These are phyloP conservation scores for Mythimna albipuncta DNA, from an alignment of 2,888 invertebrate species.

Conservation along the genomic window DNA sequence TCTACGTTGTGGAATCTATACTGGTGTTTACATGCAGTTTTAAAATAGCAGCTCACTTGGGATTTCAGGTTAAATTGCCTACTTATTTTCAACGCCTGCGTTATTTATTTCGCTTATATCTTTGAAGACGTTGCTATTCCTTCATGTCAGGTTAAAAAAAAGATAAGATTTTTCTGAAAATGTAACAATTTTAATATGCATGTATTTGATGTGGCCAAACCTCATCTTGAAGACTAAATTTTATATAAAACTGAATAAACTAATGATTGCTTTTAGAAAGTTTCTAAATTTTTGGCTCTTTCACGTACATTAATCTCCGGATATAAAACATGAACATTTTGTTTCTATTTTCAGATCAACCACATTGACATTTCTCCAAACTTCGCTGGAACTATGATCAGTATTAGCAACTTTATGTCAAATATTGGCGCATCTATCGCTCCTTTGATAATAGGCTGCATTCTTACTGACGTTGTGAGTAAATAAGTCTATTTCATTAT, in stretches of 20 bases:
- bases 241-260: background rate
- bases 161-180: background rate
- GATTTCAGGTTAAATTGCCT: conserved; percentile 88
- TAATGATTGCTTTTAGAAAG: background rate
- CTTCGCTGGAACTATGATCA: conserved; percentile 95
- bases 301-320: too few relatives aligned
- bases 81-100: background rate
- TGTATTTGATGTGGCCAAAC: too few relatives aligned
- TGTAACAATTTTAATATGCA: background rate
- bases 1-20: conserved; percentile 88
- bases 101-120: background rate
- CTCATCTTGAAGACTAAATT: too few relatives aligned
- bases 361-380: conserved; percentile 96
- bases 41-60: conserved; percentile 91
- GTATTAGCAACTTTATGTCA: conserved; percentile 94
- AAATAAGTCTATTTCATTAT: background rate
- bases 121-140: conserved; percentile 1
- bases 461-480: conserved; percentile 93
- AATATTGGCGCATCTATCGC: conserved; percentile 94
- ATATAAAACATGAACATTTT: too few relatives aligned
- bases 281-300: too few relatives aligned
- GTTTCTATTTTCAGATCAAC: conserved; percentile 89
- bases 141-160: background rate
- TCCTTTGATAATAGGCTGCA: conserved; percentile 92
- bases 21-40: conserved; percentile 91